Base-by-base conservation (phyloP, 2,888 invertebrate species). In the Sarcophaga subvicina region DNA sequence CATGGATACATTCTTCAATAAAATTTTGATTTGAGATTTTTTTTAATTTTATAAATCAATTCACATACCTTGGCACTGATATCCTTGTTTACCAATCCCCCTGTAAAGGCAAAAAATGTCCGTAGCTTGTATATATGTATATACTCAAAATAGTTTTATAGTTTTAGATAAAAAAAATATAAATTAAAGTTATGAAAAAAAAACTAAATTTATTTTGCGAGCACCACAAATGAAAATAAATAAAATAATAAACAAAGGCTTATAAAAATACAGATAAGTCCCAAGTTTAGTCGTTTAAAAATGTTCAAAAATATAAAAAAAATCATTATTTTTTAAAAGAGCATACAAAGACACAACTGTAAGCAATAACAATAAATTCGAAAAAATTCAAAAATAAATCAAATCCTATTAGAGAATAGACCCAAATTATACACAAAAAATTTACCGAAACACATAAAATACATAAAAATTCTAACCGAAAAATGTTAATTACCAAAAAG, bases 31-130 rank as follows among this genome's bases (percentile, higher is more conserved):
- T 79, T 54, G 12, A 17, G 69, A 79, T 54, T 82, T 85, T 69
- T 70, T 75, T 73, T 62, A 73, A 25, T 67, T 72, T 84, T 88
- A 87, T 80, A 72, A 77, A 88, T 83, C 87, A 83, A 90, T 90
- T 91, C 91, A 93, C 93, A 94, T 96, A 98, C 98, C 98, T 97
- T 98, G 98, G 95, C 98, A 98, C 94, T 98, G 98, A 95, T 98
- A 98, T 94, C 98, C 98, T 95, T 98, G 98, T 95, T 98, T 98
- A 94, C 98, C 98, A 94, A 98, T 95, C 94, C 98, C 98, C 98
- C 98, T 98, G 96, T 93, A 96, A 94, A 94, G 93, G 94, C 94
- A 93, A 94, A 94, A 93, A 93, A 93, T 93, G 91, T 92, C 93
- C 93, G 91, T 92, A 91, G 91, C 93, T 92, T 93, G 93, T 91